Evolutionary conservation across 2,797 vertebrate genomes (phyloP).

Genomic region (Emydoidea blandingii): DNA sequence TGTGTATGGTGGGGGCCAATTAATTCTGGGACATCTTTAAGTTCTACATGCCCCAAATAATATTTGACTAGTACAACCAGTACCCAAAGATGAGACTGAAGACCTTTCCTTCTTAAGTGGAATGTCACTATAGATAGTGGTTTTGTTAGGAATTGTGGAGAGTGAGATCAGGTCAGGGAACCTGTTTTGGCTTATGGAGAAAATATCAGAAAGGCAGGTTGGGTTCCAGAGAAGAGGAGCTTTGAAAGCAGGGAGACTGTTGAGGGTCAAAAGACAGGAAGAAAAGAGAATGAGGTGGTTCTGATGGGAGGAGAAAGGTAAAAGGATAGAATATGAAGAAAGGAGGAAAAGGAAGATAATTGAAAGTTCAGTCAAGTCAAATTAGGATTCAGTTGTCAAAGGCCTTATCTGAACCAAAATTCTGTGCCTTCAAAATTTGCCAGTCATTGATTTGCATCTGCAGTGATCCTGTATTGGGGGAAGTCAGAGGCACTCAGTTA

Average conservation of each 20-base stretch:
- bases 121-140: constrained; percentile 8
- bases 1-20: neutral
- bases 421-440: neutral
- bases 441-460: neutral
- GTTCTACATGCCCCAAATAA: neutral
- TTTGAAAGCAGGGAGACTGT: neutral
- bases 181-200: neutral
- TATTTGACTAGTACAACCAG: neutral
- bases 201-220: neutral
- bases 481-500: neutral
- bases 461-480: rapidly evolving
- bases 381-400: neutral
- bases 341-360: constrained; percentile 25
- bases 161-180: constrained; percentile 27
- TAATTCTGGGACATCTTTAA: neutral
- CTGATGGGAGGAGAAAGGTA: neutral
- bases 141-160: neutral
- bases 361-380: neutral
- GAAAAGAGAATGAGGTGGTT: neutral
- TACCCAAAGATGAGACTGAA: neutral
- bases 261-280: rapidly evolving
- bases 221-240: neutral
- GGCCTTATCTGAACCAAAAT: neutral
- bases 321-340: neutral
- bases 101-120: constrained; percentile 1